phyloP scores from a whole-genome alignment of 2,888 invertebrate species.

The Latrodectus hesperus region DNA sequence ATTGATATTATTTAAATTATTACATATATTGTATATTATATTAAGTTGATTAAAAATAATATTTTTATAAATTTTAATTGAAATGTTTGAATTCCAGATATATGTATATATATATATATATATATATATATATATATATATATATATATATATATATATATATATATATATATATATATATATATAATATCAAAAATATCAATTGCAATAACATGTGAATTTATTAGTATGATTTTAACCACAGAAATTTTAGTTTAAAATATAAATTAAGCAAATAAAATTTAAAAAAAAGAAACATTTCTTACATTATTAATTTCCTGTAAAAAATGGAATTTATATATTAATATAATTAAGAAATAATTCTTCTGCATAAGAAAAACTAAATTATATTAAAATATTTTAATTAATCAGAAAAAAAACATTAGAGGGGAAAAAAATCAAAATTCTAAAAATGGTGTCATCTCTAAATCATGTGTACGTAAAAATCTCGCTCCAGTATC shows the following conservation, averaged over 20 bases:
- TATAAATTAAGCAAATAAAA: not conserved
- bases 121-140: constrained; percentile 13
- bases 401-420: no score
- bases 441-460: no score
- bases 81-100: no score
- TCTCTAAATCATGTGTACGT: no score
- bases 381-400: no score
- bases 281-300: constrained; percentile 1
- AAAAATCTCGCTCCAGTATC: no score
- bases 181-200: not conserved
- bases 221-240: not conserved
- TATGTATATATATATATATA: constrained; percentile 5
- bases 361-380: not conserved
- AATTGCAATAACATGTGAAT: not conserved
- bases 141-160: constrained; percentile 16
- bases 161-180: constrained; percentile 17
- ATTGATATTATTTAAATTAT: no score
- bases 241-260: not conserved
- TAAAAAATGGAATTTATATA: not conserved
- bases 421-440: no score
- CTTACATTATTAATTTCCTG: not conserved
- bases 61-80: no score
- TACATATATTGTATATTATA: no score
- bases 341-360: not conserved
- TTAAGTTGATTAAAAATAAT: no score